phyloP scores from a whole-genome alignment of 2,888 invertebrate genomes.

The Drosophila leonis region DNA sequence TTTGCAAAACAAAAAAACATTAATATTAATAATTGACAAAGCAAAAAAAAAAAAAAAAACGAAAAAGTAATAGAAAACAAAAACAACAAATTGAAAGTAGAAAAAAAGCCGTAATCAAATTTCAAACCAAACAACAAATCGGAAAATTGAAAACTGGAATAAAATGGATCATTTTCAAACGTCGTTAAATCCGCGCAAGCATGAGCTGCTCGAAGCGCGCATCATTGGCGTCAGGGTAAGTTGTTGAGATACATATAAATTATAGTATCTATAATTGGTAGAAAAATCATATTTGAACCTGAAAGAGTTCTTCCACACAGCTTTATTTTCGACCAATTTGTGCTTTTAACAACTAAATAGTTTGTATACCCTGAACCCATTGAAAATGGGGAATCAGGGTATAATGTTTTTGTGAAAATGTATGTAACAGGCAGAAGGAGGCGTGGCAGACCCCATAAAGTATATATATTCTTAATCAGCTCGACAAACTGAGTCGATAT shows the following conservation, averaged over 20 bases:
- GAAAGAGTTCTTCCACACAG: no score
- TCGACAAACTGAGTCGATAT: no score
- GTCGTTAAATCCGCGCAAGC: constrained; percentile 98
- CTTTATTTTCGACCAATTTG: no score
- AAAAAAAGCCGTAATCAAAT: background rate
- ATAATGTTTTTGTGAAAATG: no score
- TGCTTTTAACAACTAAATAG: no score
- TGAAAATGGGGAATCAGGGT: no score
- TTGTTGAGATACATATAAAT: constrained; percentile 62
- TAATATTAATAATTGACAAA: constrained; percentile 29
- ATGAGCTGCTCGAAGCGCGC: constrained; percentile 99
- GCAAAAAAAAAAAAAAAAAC: background rate
- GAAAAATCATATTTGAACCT: no score
- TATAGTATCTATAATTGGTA: no score
- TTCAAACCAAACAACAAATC: background rate
- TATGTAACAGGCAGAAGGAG: no score
- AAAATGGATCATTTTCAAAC: constrained; percentile 97
- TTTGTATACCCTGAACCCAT: no score
- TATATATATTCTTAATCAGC: no score
- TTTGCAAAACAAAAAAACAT: constrained; percentile 22
- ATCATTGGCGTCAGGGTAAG: constrained; percentile 98
- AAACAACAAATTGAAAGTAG: background rate
- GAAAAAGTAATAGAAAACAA: constrained; percentile 5
- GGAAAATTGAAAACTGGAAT: constrained; percentile 12
- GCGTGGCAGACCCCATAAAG: no score